phyloP scores from a whole-genome alignment of 2,113 vertebrate genomes.

The Gnathonemus longibarbis region DNA sequence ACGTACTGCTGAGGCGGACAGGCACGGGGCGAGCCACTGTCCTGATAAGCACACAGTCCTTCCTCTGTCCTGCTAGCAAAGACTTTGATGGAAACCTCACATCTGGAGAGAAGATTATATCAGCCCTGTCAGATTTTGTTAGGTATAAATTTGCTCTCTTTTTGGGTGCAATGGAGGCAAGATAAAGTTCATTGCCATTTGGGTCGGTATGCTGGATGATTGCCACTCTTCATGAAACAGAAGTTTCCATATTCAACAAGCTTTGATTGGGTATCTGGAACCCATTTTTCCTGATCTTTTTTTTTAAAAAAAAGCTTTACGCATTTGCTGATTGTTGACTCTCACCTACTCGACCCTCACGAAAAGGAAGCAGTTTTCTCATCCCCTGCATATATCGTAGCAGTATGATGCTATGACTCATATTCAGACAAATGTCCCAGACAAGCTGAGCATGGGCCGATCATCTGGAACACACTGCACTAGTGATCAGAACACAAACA shows the following conservation, averaged over 20 bases:
- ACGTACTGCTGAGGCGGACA: conserved; percentile 6
- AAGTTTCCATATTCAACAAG: neutral
- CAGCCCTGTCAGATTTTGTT: neutral
- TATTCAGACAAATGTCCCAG: neutral
- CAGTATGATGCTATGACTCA: neutral
- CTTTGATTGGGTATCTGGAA: neutral
- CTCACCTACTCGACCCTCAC: neutral
- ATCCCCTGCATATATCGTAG: neutral
- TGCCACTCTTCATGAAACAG: neutral
- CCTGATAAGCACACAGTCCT: neutral
- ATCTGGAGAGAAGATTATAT: neutral
- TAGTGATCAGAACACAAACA: neutral
- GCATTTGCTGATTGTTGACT: neutral
- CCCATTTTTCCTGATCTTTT: neutral
- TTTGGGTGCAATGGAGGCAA: neutral
- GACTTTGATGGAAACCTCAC: neutral
- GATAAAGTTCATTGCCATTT: neutral
- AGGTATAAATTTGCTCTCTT: neutral
- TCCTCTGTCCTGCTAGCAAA: neutral
- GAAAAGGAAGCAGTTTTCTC: neutral
- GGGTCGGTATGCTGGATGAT: neutral
- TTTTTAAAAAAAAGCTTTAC: neutral
- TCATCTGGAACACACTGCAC: neutral
- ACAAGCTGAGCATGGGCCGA: neutral
- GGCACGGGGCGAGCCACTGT: neutral